Evolutionary conservation across 2,797 vertebrate genomes (phyloP), one percentile per base, ranked within the genome.

Genomic region (Heterohyrax brucei): DNA sequence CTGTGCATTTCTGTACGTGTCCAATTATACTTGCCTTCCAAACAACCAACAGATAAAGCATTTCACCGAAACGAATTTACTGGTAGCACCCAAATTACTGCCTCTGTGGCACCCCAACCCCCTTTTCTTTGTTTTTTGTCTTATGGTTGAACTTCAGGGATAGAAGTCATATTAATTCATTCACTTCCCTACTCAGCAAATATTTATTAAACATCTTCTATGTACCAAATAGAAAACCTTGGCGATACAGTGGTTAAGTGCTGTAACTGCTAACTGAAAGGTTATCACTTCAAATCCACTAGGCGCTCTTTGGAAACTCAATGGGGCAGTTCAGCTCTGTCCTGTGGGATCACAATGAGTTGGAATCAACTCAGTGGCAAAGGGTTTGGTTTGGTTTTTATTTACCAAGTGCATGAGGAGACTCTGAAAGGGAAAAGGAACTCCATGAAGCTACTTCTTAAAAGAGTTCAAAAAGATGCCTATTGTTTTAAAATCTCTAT

Each of bases 401-500:
- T 12, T n/a, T 2, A 22, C 26, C 24, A 93, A 76, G 5, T 44
- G 16, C 44, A 93, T 66, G 46, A 96, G 56, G 12, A 92, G 70
- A 72, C 6, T 30, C 14, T 4, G 44, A 89, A 87, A 66, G 39
- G 44, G 59, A 73, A 61, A 93, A 89, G 79, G 13, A 56, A 7
- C 4, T 5, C 39, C 61, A 76, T 53, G 24, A 93, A 89, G n/a
- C 44, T 7, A 80, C 16, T 83, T 87, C 46, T 73, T 95, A 46
- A 89, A 86, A 86, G 3, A 10, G 30, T 66, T 48, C 30, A 73
- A 83, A 48, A 91, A 84, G 19, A 70, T 78, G 56, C 46, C 91
- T 91, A 44, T 26, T 93, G 61, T 87, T 92, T 94, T 92, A n/a
- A 96, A 95, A 90, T 66, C n/a, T 86, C 70, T 86, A 78, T 6